Evolutionary conservation across 2,797 vertebrate genomes (phyloP), one percentile per base, ranked within the genome.

Genomic region (Takifugu ocellatus): DNA sequence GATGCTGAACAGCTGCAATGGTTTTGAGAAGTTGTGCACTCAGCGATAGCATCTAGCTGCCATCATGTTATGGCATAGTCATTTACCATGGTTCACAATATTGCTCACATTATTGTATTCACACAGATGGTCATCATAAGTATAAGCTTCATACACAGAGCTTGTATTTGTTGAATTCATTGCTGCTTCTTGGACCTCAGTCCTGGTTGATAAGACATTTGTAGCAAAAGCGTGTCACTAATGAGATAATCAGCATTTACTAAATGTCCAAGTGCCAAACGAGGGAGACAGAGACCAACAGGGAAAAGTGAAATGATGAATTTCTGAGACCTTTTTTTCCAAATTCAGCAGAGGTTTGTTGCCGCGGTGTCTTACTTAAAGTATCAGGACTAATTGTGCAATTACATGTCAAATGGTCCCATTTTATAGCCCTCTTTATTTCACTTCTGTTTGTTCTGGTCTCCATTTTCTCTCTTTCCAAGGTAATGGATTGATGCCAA

Each of bases 1-100:
- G 60, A 60, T 49, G 62, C 49, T 27, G 5, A 29, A 51, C 45
- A 61, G 17, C 52, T 44, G 46, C 58, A 31, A 50, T 51, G 25
- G n/a, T 25, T 36, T 68, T 58, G 49, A 15, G 49, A 48, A 66
- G 15, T 3, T 54, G 65, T 47, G 50, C 52, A 39, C 36, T 39
- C 36, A 39, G 36, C 36, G 12, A 15, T 42, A 72, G 15, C 55
- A 50, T 49, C 56, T 27, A 51, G 31, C 63, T 64, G 33, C n/a
- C 21, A 12, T 15, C 29, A n/a, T 17, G 2, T 9, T 50, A 68
- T 56, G 70, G 69, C 62, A 72, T 54, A 71, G 51, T 26, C 61
- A 17, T 25, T 31, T 63, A 66, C 63, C 78, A 80, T 81, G 81
- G 75, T 56, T 78, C 51, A 70, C 57, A 48, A 73, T 76, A 82